Evolutionary conservation across 2,113 vertebrate species (phyloP).

Genomic region (Morone chrysops): DNA sequence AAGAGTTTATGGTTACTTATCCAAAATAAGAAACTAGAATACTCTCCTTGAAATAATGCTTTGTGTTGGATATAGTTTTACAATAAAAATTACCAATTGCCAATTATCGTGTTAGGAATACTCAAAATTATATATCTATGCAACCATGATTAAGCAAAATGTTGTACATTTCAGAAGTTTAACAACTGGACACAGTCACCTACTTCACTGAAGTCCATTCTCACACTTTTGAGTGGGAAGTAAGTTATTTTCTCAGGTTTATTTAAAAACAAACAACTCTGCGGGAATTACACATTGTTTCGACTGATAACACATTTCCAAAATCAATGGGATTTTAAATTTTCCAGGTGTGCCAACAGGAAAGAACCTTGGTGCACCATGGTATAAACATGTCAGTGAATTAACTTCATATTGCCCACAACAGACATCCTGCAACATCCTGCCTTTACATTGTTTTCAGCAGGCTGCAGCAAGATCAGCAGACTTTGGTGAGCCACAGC

Average conservation of each 20-base stretch:
- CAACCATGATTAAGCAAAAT: too few relatives aligned
- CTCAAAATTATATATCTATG: too few relatives aligned
- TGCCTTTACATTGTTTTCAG: conserved; percentile 7
- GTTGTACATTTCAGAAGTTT: too few relatives aligned
- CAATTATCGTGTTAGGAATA: too few relatives aligned
- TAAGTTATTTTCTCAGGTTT: neutral
- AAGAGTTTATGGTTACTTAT: too few relatives aligned
- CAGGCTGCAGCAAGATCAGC: conserved; percentile 41
- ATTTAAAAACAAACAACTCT: neutral
- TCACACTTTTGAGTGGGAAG: neutral
- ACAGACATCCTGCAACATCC: conserved; percentile 3
- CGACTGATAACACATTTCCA: neutral
- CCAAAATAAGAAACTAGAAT: too few relatives aligned
- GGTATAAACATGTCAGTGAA: neutral
- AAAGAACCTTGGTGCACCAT: neutral
- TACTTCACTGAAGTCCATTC: too few relatives aligned
- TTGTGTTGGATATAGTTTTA: too few relatives aligned
- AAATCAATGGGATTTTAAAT: neutral
- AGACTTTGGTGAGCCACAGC: conserved; percentile 41
- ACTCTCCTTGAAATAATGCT: too few relatives aligned
- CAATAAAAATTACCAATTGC: too few relatives aligned
- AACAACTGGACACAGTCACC: too few relatives aligned
- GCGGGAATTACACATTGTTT: neutral
- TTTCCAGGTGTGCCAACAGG: neutral
- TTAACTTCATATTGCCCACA: conserved; percentile 11